Conservation (phyloP, 2,113 vertebrate genomes). For the Agapornis roseicollis region DNA sequence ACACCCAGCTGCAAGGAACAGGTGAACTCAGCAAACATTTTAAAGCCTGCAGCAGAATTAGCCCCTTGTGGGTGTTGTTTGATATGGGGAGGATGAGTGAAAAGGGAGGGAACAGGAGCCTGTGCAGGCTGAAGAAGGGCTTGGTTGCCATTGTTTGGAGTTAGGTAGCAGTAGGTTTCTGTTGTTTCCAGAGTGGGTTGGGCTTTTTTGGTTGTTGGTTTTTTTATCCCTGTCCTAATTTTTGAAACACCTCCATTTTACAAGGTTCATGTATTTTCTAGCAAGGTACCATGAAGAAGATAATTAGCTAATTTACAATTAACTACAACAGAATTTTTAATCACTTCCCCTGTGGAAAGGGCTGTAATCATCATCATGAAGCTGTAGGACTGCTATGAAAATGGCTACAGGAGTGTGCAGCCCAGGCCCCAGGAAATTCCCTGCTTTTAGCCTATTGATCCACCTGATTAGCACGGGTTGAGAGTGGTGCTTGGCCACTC, state of each 20-base stretch:
- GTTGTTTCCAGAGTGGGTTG: not conserved
- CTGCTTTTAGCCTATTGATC: conserved; percentile 42
- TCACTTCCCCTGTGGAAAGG: conserved; percentile 59
- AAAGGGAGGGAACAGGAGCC: not conserved
- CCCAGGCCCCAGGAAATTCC: conserved; percentile 23
- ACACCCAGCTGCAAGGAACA: conserved; percentile 14
- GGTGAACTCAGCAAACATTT: conserved; percentile 51
- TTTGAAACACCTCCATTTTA: conserved; percentile 39
- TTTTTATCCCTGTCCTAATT: not conserved
- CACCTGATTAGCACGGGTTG: not conserved
- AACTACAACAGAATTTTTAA: conserved; percentile 60
- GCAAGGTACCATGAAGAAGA: conserved; percentile 38
- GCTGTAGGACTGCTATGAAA: conserved; percentile 57
- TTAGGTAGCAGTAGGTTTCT: not conserved
- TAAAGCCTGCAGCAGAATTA: conserved; percentile 29
- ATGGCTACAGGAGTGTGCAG: not conserved
- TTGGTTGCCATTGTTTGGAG: not conserved
- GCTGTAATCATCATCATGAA: conserved; percentile 43
- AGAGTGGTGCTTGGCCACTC: not conserved
- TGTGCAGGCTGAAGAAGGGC: not conserved
- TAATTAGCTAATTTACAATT: conserved; percentile 70
- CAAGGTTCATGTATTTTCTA: conserved; percentile 56
- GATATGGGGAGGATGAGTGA: not conserved
- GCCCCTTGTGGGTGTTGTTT: not conserved
- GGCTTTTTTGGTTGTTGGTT: not conserved